Evolutionary conservation across 1,140 invertebrate genomes (phyloP), one percentile per base, ranked within the genome.

Genomic region (Drosophila parabipectinata): DNA sequence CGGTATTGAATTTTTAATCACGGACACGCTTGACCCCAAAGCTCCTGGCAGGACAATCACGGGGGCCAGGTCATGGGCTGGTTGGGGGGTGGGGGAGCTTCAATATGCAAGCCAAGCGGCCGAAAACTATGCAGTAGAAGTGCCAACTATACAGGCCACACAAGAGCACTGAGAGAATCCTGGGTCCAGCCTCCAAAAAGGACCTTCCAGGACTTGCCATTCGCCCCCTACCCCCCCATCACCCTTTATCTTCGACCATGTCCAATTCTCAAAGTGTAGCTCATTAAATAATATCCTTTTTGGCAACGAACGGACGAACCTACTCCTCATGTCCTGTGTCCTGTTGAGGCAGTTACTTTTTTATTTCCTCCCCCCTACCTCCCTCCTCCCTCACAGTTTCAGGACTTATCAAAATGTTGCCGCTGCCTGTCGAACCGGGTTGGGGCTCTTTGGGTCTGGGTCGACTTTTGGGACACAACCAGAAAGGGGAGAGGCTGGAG

Each of bases 211-310:
- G 26, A 26, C 26, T 1, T 18, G 51, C 14, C 39, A 15, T 15
- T 15, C 15, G 15, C 15, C 15, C 15, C 15, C n/a, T n/a, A n/a
- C n/a, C n/a, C n/a, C 50, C 54, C 28, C 10, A 24, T 1, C 18
- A 18, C 59, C 48, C 2, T 12, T 32, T 6, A 48, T 18, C 32
- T 34, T 34, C n/a, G 61, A 41, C 21, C 64, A 57, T 71, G 76
- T 55, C 72, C 77, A 77, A 77, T 71, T 75, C 76, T 72, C 83
- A 76, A 79, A 88, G 83, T 88, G 85, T 88, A 88, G 83, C 83
- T 88, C 83, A 88, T 88, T 88, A 88, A 88, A 88, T 88, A 88
- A 88, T 88, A 88, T 88, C 83, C 83, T 79, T 79, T 85, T 88
- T 73, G 67, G 67, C 74, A 78, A 76, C 76, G 59, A 74, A 39